phyloP scores from a whole-genome alignment of 2,113 vertebrate genomes.

The Girardinichthys multiradiatus region DNA sequence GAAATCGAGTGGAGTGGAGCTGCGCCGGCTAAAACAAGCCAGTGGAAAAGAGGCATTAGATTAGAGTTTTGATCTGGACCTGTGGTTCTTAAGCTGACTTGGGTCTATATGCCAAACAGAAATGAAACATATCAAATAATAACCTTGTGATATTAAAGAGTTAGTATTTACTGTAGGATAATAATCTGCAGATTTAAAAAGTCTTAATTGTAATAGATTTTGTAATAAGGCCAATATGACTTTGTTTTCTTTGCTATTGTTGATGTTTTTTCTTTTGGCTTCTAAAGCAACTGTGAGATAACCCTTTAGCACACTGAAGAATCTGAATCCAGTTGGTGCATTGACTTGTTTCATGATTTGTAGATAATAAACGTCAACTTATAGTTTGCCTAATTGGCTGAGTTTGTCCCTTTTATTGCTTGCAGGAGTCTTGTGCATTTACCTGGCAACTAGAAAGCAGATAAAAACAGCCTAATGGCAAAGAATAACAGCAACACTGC shows the following conservation, averaged over 20 bases:
- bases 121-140: background rate
- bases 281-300: background rate
- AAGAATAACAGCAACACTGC: conserved; percentile 22
- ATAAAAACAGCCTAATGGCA: background rate
- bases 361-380: conserved; percentile 1
- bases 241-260: background rate
- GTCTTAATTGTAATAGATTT: background rate
- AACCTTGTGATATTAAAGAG: background rate
- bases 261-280: too few relatives aligned
- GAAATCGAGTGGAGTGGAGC: too few relatives aligned
- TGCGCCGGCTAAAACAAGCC: too few relatives aligned
- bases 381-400: conserved; percentile 12
- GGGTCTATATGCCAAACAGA: too few relatives aligned
- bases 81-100: too few relatives aligned
- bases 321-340: background rate
- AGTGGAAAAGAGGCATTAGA: too few relatives aligned
- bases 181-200: background rate
- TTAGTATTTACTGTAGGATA: background rate
- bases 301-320: too few relatives aligned
- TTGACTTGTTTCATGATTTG: background rate
- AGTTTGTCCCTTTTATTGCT: background rate
- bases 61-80: too few relatives aligned
- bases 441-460: conserved; percentile 1
- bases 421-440: background rate
- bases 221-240: background rate